Evolutionary conservation across 2,888 invertebrate genomes (phyloP).

Genomic region (Sycophila texana): DNA sequence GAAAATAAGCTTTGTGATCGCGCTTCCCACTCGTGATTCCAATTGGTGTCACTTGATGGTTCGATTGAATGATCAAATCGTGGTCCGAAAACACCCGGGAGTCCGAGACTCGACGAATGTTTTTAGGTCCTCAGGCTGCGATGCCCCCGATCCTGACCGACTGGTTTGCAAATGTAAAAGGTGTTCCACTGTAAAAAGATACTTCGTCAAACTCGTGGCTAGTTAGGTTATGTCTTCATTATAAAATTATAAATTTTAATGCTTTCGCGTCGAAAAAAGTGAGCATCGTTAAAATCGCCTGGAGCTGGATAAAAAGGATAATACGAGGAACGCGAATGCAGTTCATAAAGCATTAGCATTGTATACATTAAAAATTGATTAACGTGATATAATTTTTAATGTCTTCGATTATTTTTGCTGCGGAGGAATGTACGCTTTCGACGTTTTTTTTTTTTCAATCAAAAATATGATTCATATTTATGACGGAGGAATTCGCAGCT

Average conservation of each 20-base stretch:
- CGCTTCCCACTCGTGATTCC: background rate
- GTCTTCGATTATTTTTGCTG: too few species aligned
- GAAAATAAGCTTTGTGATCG: background rate
- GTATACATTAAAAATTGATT: too few species aligned
- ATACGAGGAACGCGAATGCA: too few species aligned
- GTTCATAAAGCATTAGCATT: too few species aligned
- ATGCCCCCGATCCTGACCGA: background rate
- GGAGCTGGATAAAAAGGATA: too few species aligned
- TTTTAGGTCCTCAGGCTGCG: background rate
- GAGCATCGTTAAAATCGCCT: background rate
- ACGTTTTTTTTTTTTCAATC: too few species aligned
- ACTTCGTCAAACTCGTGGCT: conserved; percentile 3
- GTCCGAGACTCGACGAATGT: conserved; percentile 1
- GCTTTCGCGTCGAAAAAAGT: background rate
- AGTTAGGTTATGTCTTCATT: conserved; percentile 11
- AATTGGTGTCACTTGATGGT: conserved; percentile 7
- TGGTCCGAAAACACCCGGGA: background rate
- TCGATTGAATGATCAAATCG: conserved; percentile 15
- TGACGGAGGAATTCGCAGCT: too few species aligned
- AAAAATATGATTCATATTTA: too few species aligned
- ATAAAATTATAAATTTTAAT: conserved; percentile 20
- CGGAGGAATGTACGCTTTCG: too few species aligned
- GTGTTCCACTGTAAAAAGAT: conserved; percentile 2
- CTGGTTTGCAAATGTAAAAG: conserved; percentile 13
- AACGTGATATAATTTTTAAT: too few species aligned